These are phyloP conservation scores for Aphelenchoides besseyi DNA, from an alignment of 1,140 invertebrate species.

Conservation along the genomic window DNA sequence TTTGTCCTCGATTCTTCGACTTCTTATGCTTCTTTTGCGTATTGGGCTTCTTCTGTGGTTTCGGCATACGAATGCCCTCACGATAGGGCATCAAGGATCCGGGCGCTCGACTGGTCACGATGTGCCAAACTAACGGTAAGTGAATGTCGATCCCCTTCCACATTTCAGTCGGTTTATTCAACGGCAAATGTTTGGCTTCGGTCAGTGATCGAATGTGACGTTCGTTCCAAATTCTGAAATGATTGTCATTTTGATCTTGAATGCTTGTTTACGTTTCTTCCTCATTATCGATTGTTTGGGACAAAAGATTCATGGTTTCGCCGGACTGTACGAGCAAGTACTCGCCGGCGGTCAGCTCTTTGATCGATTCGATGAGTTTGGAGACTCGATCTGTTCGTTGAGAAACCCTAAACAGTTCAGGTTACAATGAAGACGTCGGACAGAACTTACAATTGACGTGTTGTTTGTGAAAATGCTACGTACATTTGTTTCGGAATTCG, in stretches of 20 bases:
- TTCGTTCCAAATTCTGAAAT: conserved; percentile 1
- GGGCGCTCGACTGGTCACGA: not conserved
- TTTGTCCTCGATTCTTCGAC: not conserved
- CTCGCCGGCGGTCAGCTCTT: conserved; percentile 1
- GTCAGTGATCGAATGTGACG: not conserved
- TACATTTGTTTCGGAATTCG: not conserved
- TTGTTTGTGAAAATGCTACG: not conserved
- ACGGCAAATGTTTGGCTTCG: not conserved
- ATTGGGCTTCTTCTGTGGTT: not conserved
- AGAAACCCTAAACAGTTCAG: not conserved
- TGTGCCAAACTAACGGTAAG: conserved; percentile 18
- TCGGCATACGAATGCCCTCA: not conserved
- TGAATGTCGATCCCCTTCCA: conserved; percentile 6
- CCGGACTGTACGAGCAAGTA: not conserved
- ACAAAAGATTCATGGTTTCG: conserved; percentile 10
- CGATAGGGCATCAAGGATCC: not conserved
- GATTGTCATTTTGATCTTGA: too few species aligned
- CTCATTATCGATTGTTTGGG: not conserved
- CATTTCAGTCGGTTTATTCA: conserved; percentile 6
- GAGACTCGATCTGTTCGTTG: conserved; percentile 7
- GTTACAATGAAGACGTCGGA: not conserved
- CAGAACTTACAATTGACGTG: conserved; percentile 4
- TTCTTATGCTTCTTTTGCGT: not conserved
- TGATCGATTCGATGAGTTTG: not conserved
- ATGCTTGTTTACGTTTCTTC: not conserved